Percentiles rank a stretch among this genome's conserved stretches.
Conservation (phyloP, 1,140 invertebrate species). For the Tribolium madens region DNA sequence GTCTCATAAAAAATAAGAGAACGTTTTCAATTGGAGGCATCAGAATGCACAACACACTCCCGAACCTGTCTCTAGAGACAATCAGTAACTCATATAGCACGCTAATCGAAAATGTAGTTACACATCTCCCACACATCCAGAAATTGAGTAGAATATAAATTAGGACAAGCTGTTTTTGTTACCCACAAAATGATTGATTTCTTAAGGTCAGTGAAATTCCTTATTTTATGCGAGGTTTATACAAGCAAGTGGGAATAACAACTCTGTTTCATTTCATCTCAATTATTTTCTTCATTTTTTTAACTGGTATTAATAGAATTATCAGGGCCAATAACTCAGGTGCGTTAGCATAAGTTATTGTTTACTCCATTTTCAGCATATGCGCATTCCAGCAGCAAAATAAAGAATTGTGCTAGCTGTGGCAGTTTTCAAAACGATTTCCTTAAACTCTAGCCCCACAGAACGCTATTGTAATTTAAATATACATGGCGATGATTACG, state of each 20-base stretch:
- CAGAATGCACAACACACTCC: slow-evolving; percentile 1
- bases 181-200: neutral
- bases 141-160: slow-evolving; percentile 13
- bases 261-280: neutral
- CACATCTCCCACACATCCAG: neutral
- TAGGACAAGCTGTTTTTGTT: neutral
- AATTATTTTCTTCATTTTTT: neutral
- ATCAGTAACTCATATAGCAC: slow-evolving; percentile 1
- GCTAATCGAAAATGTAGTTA: slow-evolving; percentile 32
- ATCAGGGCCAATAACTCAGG: neutral
- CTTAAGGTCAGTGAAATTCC: neutral
- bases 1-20: too few species aligned
- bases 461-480: slow-evolving; percentile 4
- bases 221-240: neutral
- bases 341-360: neutral
- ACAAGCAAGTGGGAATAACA: neutral
- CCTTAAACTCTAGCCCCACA: neutral
- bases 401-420: slow-evolving; percentile 13
- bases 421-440: slow-evolving; percentile 2
- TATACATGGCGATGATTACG: slow-evolving; percentile 3
- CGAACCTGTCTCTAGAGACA: slow-evolving; percentile 2
- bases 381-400: neutral
- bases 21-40: neutral
- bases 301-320: neutral
- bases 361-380: neutral